Percentiles rank a stretch among this genome's conserved stretches.
Conservation (phyloP, 2,113 vertebrate species). For the Zosterops japonicus region DNA sequence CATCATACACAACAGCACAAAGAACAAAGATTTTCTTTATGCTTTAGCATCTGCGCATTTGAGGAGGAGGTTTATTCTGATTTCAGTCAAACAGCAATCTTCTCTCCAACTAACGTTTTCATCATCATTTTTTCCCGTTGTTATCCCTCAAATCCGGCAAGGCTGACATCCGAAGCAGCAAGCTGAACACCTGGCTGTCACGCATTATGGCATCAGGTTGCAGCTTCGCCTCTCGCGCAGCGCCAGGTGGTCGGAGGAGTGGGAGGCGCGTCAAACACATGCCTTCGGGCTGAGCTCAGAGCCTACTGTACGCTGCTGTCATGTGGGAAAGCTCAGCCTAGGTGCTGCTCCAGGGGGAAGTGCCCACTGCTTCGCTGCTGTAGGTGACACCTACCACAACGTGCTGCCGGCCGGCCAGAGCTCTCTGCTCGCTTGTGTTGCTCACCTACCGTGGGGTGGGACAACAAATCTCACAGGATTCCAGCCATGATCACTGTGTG, state of each 20-base stretch:
- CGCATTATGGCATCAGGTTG: slow-evolving; percentile 30
- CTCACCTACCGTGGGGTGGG: rapidly evolving
- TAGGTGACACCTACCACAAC: not conserved
- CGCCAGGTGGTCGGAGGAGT: not conserved
- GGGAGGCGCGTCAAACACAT: not conserved
- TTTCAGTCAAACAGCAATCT: not conserved
- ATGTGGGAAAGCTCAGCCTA: not conserved
- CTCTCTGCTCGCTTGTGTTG: not conserved
- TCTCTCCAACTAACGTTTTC: not conserved
- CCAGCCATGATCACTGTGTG: not conserved
- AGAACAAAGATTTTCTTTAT: not conserved
- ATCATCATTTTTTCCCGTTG: not conserved
- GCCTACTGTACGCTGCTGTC: not conserved
- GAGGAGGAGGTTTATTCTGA: not conserved
- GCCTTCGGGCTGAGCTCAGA: slow-evolving; percentile 44
- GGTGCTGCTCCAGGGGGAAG: not conserved
- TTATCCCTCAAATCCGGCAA: not conserved
- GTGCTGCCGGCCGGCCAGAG: not conserved
- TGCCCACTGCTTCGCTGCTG: rapidly evolving
- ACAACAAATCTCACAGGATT: not conserved
- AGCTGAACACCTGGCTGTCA: slow-evolving; percentile 50
- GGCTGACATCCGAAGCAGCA: not conserved
- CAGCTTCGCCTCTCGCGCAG: not conserved
- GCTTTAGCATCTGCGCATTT: not conserved
- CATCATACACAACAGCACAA: not conserved